Evolutionary conservation across 2,797 vertebrate genomes (phyloP), one percentile per base, ranked within the genome.

Genomic region (Coranthus polyacanthus): DNA sequence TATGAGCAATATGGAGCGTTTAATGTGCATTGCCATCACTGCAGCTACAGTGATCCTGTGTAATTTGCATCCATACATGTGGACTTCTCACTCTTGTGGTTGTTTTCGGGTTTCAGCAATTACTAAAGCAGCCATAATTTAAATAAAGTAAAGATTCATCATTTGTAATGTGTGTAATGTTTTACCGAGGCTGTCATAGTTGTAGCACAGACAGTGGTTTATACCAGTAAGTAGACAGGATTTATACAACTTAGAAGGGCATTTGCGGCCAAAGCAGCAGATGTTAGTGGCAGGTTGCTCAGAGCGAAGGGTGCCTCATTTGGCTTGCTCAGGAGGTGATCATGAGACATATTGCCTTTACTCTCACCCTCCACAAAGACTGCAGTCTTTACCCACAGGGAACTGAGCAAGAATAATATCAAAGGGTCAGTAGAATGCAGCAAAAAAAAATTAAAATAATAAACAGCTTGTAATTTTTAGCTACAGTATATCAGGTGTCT

Each of bases 241-340:
- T 71, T 65, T 34, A 47, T 38, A 45, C 29, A 73, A 55, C 49
- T 50, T 58, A 20, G 59, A 84, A 76, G 75, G 68, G 64, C 69
- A 61, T 74, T 60, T 59, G 75, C 22, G 38, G 85, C 84, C 83
- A 82, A 83, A 86, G 83, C 64, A 88, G 83, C 90, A 93, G 90
- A 90, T 93, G 92, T 88, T 89, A 77, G 81, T 71, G 78, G 83
- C 90, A 92, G 90, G 89, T 83, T 87, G 85, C 86, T 88, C 73
- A 46, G 81, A 84, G 85, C 49, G n/a, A 80, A 75, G 85, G 85
- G 80, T 82, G 84, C 84, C 72, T 89, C 82, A 78, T 87, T 92
- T 91, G 85, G 90, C 88, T 87, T 72, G 29, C 85, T 88, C 82
- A 60, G 72, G 79, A 79, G 79, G 83, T 82, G 76, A 92, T 90